phyloP scores from a whole-genome alignment of 2,888 invertebrate genomes.

The Tuta absoluta region DNA sequence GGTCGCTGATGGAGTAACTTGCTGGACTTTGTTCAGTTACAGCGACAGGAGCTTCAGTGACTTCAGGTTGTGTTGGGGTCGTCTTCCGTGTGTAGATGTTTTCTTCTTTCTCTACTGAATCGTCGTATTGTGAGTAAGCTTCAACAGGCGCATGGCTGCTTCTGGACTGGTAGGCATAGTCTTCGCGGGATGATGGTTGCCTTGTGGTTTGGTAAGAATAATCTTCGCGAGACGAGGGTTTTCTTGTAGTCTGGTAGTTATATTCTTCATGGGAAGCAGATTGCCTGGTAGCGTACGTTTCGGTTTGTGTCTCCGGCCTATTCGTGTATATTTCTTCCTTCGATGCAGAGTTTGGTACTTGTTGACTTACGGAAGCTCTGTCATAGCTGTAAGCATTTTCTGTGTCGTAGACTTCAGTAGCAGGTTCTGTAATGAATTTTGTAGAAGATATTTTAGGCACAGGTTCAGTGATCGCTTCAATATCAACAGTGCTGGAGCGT shows the following conservation, averaged over 20 bases:
- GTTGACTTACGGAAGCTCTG: slow-evolving; percentile 59
- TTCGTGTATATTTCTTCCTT: slow-evolving; percentile 50
- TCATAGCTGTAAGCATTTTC: slow-evolving; percentile 74
- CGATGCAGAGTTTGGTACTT: slow-evolving; percentile 46
- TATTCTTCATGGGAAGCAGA: slow-evolving; percentile 55
- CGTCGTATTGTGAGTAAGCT: slow-evolving; percentile 49
- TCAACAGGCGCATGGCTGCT: slow-evolving; percentile 57
- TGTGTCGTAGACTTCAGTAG: slow-evolving; percentile 58
- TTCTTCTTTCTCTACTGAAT: slow-evolving; percentile 52
- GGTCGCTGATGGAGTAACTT: slow-evolving; percentile 52
- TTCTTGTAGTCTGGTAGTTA: slow-evolving; percentile 40
- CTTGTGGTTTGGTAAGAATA: slow-evolving; percentile 54
- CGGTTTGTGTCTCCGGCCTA: slow-evolving; percentile 49
- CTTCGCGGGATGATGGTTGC: slow-evolving; percentile 52
- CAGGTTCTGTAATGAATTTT: slow-evolving; percentile 45
- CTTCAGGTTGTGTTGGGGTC: slow-evolving; percentile 49
- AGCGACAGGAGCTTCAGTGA: slow-evolving; percentile 50
- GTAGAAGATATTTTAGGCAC: slow-evolving; percentile 50
- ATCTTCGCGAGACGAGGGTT: slow-evolving; percentile 54
- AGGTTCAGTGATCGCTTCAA: slow-evolving; percentile 74
- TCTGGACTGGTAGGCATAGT: slow-evolving; percentile 54
- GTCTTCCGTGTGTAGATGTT: slow-evolving; percentile 51
- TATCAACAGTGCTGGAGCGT: slow-evolving; percentile 71
- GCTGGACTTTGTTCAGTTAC: slow-evolving; percentile 55
- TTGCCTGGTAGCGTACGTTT: slow-evolving; percentile 54